These are phyloP conservation scores for Lepeophtheirus nordmannii DNA, from an alignment of 2,888 invertebrate genomes.

Conservation along the genomic window DNA sequence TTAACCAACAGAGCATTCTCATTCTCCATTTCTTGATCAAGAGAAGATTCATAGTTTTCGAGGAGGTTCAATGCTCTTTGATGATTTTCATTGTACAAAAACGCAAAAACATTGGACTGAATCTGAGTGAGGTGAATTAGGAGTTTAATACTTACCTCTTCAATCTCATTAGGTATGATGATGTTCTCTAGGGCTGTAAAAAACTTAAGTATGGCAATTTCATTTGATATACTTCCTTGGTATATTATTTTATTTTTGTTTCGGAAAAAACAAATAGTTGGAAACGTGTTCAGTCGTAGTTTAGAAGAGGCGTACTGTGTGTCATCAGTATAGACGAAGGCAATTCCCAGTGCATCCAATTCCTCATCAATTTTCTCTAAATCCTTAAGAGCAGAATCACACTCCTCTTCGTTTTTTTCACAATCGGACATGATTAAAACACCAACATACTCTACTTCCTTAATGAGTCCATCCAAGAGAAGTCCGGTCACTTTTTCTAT, in stretches of 20 bases:
- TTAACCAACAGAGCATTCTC: slow-evolving; percentile 16
- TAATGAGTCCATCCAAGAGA: slow-evolving; percentile 64
- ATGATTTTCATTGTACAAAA: slow-evolving; percentile 52
- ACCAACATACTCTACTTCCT: slow-evolving; percentile 79
- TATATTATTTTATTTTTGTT: slow-evolving; percentile 10
- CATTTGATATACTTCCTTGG: slow-evolving; percentile 66
- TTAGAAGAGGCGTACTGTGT: slow-evolving; percentile 43
- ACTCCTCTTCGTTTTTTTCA: slow-evolving; percentile 51
- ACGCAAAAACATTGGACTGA: slow-evolving; percentile 75
- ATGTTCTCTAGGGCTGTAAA: slow-evolving; percentile 75
- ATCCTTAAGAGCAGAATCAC: slow-evolving; percentile 64
- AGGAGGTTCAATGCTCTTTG: slow-evolving; percentile 18
- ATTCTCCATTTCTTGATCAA: slow-evolving; percentile 18
- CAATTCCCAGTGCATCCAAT: slow-evolving; percentile 60
- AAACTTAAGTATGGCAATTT: slow-evolving; percentile 79
- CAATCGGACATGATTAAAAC: slow-evolving; percentile 58
- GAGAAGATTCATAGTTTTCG: not conserved
- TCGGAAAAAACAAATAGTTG: slow-evolving; percentile 13
- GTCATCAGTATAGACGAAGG: slow-evolving; percentile 33
- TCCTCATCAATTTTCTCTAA: slow-evolving; percentile 86
- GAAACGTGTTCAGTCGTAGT: not conserved
- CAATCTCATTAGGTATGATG: slow-evolving; percentile 52
- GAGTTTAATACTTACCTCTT: slow-evolving; percentile 78
- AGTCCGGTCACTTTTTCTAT: slow-evolving; percentile 88
- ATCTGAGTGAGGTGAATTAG: slow-evolving; percentile 66